Conservation (phyloP, 2,113 vertebrate species). For the Halcyon malimbica region DNA sequence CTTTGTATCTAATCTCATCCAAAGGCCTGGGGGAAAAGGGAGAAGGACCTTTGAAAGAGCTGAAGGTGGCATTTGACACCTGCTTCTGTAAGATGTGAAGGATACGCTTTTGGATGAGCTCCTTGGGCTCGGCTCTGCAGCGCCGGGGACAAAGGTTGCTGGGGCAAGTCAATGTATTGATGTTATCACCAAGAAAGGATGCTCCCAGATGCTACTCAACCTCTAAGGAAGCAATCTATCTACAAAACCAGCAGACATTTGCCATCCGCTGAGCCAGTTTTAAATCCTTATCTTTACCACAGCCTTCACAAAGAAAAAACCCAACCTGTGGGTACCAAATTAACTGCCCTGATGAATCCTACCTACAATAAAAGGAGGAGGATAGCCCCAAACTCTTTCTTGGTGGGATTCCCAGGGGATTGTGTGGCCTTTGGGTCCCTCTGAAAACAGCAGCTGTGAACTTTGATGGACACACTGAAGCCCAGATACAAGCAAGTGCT, state of each 20-base stretch:
- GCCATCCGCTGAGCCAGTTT: neutral
- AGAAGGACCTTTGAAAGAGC: neutral
- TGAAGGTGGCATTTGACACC: neutral
- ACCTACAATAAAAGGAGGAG: neutral
- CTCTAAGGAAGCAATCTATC: neutral
- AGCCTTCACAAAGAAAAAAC: neutral
- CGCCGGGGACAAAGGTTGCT: neutral
- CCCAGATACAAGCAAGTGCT: neutral
- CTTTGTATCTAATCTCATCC: neutral
- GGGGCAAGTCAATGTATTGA: fast-evolving
- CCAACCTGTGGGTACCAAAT: neutral
- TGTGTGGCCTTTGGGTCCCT: neutral
- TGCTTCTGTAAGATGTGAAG: neutral
- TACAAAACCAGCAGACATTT: neutral
- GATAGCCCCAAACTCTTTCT: neutral
- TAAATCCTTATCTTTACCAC: neutral
- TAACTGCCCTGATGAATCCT: neutral
- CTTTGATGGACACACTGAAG: neutral
- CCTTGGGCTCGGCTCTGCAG: neutral
- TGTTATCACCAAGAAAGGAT: neutral
- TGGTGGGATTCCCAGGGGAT: neutral
- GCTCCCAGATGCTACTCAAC: neutral
- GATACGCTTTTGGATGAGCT: neutral
- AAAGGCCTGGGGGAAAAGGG: neutral
- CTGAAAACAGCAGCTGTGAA: neutral